Base-by-base conservation (phyloP, 1,140 invertebrate species). In the Antheraea pernyi region DNA sequence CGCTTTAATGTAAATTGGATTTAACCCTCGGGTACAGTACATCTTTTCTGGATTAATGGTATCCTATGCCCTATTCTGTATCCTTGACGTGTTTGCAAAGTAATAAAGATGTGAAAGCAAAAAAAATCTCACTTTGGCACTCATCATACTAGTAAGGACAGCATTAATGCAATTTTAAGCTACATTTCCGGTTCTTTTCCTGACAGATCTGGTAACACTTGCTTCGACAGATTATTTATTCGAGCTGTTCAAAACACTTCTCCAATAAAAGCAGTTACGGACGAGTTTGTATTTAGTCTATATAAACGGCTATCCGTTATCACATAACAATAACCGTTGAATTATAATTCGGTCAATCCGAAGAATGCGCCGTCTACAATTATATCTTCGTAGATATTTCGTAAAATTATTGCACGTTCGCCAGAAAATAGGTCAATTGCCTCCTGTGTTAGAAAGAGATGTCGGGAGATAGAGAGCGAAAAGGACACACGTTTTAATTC, bases 381-480 rank as follows among this genome's bases (percentile, higher is more conserved):
- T 75, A 80, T 71, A 61, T 77, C 78, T 85, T 83, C 78, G 75
- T 83, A 73, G 84, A 80, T 80, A 88, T 88, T 85, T 89, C 85
- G 80, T 80, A 80, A 86, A 91, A 88, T 90, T 89, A 91, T 91
- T 88, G 86, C 86, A 88, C 83, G 79, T 78, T 81, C 86, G 77
- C 82, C 65, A 81, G 86, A 91, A 91, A 90, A 89, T 91, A 88
- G 89, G 89, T 91, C 88, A 91, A 91, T 89, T 89, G 89, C 88
- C 84, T 78, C 83, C 85, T 80, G 48, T 62, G 80, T 65, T 68
- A 71, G 80, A 88, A 81, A 63, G 86, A 79, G 83, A 86, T 62
- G 71, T 71, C 65, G 58, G 53, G 48, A 70, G 69, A 66, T 77
- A 67, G 76, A 59, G 85, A 68, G 72, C 65, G 82, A 89, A 71